Base-by-base conservation (phyloP, 1,140 invertebrate species). In the Drosophila kepulauana region DNA sequence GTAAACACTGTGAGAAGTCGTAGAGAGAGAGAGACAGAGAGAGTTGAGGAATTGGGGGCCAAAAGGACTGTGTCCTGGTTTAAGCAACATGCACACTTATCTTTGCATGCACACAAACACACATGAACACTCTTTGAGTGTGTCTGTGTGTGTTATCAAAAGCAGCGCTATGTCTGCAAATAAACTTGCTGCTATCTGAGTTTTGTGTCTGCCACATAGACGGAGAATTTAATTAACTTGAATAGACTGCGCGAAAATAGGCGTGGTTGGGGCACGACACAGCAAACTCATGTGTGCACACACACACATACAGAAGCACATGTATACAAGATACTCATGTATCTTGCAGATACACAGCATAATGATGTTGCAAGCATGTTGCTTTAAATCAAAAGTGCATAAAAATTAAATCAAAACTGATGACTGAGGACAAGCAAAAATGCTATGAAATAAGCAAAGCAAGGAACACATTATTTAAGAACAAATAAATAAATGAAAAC, bases 221-320 rank as follows among this genome's bases (percentile, higher is more conserved):
- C 78, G 35, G 65, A 43, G 80, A 89, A 89, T 89, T 89, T 89
- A 89, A 89, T 89, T 89, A 89, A 89, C 86, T 89, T 79, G 76
- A 89, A 85, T 89, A 85, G 78, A 73, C 72, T 87, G 67, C 82
- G 71, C 61, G 67, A 67, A 54, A 64, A 64, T 68, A 73, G 66
- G 65, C 65, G 65, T 74, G 65, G 57, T 11, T 8, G 30, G 11
- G 7, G 16, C 35, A 38, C 35, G 10, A 10, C 35, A 38, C 7
- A 5, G 33, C 41, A 38, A 8, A 28, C 49, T 33, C 11, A 38
- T 30, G 56, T 16, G 35, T 5, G 56, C 13, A 66, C 35, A 51
- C 33, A 52, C 46, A 67, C 35, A 25, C 20, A 20, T 16, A 16
- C 61, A 25, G 56, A 45, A 25, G 3, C 20, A 25, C 20, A 8